Evolutionary conservation across 2,888 invertebrate species (phyloP).

Genomic region (Diadegma fenestrale): DNA sequence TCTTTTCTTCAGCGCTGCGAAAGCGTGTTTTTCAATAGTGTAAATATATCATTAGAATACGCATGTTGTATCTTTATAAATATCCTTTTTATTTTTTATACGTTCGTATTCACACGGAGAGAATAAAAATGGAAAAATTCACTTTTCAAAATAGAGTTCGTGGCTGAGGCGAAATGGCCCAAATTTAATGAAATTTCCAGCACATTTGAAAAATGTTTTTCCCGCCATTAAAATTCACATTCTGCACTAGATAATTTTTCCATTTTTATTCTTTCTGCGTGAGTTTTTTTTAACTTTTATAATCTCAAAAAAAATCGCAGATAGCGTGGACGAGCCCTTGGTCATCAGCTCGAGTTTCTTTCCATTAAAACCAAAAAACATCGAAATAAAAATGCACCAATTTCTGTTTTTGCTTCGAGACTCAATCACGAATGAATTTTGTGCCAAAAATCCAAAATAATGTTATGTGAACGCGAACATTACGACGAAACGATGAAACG

Average conservation of each 20-base stretch:
- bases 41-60: conserved; percentile 54
- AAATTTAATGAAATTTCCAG: too few relatives aligned
- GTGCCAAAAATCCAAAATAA: background rate
- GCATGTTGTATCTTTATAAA: conserved; percentile 29
- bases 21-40: conserved; percentile 66
- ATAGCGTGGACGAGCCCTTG: conserved; percentile 70
- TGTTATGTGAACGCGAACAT: background rate
- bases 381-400: conserved; percentile 35
- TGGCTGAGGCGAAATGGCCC: too few relatives aligned
- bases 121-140: too few relatives aligned
- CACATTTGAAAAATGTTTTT: too few relatives aligned
- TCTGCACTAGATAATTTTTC: too few relatives aligned
- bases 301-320: conserved; percentile 67
- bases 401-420: conserved; percentile 19
- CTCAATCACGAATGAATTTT: background rate
- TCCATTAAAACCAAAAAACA: background rate
- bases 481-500: too few relatives aligned
- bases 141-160: background rate
- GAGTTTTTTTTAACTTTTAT: too few relatives aligned
- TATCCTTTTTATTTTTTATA: conserved; percentile 4
- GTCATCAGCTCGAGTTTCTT: conserved; percentile 22
- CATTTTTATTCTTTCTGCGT: too few relatives aligned
- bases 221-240: too few relatives aligned
- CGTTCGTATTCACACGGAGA: background rate
- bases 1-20: conserved; percentile 61